Evolutionary conservation across 2,797 vertebrate genomes (phyloP), one percentile per base, ranked within the genome.

Genomic region (Rhinatrema bivittatum): DNA sequence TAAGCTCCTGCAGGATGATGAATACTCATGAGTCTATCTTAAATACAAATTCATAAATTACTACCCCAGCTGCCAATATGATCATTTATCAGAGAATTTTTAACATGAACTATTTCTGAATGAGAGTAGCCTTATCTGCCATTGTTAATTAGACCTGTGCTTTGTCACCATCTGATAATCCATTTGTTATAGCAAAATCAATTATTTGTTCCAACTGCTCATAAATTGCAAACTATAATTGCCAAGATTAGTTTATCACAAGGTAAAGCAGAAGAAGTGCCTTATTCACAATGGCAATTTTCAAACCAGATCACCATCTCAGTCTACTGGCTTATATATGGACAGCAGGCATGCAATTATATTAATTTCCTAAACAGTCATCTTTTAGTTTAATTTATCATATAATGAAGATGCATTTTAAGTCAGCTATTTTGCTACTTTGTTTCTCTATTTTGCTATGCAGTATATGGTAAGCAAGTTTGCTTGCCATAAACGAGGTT

Each of bases 141-240:
- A 80, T 65, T 81, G 78, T 82, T 82, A 82, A 91, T 93, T 91
- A 91, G 87, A 86, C 65, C 57, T 66, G 55, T 62, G 68, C 81
- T 91, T 87, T 86, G 82, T 91, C 86, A 90, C 81, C 78, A 85
- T 76, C 70, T 58, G 62, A 70, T 78, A 81, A 91, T 84, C 81
- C 81, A 88, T 87, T 87, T 83, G 84, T 86, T 86, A 78, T 44
- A 54, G 52, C 67, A 79, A 76, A 85, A 82, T 76, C 72, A 69
- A 73, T 84, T 84, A 71, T 77, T 82, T 87, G 84, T 78, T 76
- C n/a, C 79, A 87, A 81, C 82, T 73, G 72, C 76, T 81, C 76
- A 73, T 66, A 77, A 85, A 89, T 73, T 79, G 79, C 68, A 78
- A 85, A 82, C 80, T 74, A 70, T 88, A 80, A 88, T 82, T 75